Conservation (phyloP, 2,113 vertebrate genomes). For the Empidonax alnorum region DNA sequence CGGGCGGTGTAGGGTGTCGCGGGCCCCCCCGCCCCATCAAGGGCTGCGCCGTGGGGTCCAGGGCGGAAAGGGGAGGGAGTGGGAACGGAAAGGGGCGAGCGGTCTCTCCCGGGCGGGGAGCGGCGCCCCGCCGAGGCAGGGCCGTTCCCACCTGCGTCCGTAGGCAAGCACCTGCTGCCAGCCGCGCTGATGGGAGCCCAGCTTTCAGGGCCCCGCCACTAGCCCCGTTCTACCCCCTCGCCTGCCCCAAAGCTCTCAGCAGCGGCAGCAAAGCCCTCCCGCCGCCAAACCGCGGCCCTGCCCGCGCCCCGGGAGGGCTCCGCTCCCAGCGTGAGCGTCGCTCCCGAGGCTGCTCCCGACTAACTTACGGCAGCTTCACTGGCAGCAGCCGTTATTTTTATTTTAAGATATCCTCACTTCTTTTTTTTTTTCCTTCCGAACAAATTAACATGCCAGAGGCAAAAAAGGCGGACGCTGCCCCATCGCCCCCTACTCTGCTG, state of each 20-base stretch:
- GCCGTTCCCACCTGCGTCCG: background rate
- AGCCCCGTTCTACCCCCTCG: background rate
- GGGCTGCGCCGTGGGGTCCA: background rate
- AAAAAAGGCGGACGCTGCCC: background rate
- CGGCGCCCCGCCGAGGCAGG: background rate
- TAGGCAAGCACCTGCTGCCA: slow-evolving; percentile 33
- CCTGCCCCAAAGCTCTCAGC: background rate
- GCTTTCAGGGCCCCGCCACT: background rate
- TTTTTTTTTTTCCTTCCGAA: background rate
- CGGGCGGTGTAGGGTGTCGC: background rate
- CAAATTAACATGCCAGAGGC: background rate
- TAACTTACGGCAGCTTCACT: background rate
- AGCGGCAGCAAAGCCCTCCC: background rate
- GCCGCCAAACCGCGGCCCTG: background rate
- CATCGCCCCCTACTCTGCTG: background rate
- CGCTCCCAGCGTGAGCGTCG: background rate
- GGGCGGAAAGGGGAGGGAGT: background rate
- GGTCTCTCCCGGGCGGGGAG: background rate
- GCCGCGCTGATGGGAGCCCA: background rate
- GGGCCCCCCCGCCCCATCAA: background rate
- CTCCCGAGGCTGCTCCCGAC: background rate
- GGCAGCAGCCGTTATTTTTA: background rate
- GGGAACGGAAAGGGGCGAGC: background rate
- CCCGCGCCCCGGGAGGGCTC: background rate
- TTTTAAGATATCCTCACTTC: background rate